Conservation (phyloP, 2,797 vertebrate species). For the Stomatorhinus walkeri region DNA sequence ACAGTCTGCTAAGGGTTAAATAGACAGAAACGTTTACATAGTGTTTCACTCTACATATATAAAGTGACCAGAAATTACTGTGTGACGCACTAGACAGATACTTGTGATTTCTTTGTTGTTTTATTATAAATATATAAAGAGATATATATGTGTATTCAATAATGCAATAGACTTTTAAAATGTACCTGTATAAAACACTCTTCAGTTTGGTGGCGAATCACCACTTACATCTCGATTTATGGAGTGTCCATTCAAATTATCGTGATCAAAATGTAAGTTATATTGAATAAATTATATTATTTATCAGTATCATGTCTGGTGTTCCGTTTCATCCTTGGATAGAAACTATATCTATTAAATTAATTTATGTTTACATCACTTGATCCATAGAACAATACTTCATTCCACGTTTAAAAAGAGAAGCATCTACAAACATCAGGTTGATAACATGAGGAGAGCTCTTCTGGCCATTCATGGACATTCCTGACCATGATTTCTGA, state of each 20-base stretch:
- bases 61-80: constrained; percentile 28
- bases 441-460: neutral
- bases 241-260: constrained; percentile 25
- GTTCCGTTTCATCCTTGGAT: constrained; percentile 24
- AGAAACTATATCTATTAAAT: neutral
- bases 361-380: neutral
- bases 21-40: neutral
- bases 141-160: constrained; percentile 26
- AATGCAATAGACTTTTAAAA: constrained; percentile 53
- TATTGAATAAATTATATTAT: constrained; percentile 61
- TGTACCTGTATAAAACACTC: constrained; percentile 49
- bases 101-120: constrained; percentile 53
- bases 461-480: neutral
- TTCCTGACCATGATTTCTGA: neutral
- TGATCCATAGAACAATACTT: neutral
- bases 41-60: constrained; percentile 32
- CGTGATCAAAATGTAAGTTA: constrained; percentile 33
- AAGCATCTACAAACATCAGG: neutral
- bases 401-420: neutral
- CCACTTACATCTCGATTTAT: constrained; percentile 32
- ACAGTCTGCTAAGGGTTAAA: constrained; percentile 40
- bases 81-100: constrained; percentile 29
- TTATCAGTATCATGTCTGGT: constrained; percentile 45
- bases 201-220: constrained; percentile 49
- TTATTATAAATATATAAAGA: constrained; percentile 30